Percentiles rank a stretch among this genome's conserved stretches.
These are phyloP conservation scores for Regulus satrapa DNA, from an alignment of 2,113 vertebrate species.

Conservation along the genomic window DNA sequence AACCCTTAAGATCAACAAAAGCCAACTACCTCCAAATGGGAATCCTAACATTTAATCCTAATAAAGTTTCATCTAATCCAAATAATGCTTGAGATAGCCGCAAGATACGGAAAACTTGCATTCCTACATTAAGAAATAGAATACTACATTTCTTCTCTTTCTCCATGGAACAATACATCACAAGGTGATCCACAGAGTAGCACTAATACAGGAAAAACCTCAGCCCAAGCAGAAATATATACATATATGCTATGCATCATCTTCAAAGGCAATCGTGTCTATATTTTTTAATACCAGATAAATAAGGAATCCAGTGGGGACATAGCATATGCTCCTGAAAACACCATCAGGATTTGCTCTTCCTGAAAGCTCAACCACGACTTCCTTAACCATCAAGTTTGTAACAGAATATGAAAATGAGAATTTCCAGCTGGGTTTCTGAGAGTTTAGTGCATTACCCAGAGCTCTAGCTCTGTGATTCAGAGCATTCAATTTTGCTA, in stretches of 20 bases:
- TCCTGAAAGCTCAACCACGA: background rate
- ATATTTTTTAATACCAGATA: background rate
- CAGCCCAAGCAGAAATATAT: background rate
- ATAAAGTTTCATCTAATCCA: background rate
- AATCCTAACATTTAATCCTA: background rate
- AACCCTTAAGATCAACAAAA: background rate
- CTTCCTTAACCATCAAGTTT: background rate
- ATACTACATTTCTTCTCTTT: background rate
- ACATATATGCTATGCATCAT: accelerated
- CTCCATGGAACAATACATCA: background rate
- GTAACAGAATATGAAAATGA: background rate
- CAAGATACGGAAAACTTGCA: background rate
- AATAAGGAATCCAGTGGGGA: background rate
- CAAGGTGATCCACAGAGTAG: background rate
- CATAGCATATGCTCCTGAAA: background rate
- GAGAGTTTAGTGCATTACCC: background rate
- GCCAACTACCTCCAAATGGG: background rate
- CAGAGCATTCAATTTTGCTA: background rate
- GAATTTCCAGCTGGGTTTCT: background rate
- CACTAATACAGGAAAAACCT: background rate
- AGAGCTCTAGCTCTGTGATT: background rate
- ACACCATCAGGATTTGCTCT: background rate
- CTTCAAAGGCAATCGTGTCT: background rate
- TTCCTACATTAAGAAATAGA: background rate
- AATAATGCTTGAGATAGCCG: background rate